A percentile compares a stretch with the other conserved stretches of the same genome.
Evolutionary conservation across 2,888 invertebrate species (phyloP).

Genomic region (Xestia ashworthii): DNA sequence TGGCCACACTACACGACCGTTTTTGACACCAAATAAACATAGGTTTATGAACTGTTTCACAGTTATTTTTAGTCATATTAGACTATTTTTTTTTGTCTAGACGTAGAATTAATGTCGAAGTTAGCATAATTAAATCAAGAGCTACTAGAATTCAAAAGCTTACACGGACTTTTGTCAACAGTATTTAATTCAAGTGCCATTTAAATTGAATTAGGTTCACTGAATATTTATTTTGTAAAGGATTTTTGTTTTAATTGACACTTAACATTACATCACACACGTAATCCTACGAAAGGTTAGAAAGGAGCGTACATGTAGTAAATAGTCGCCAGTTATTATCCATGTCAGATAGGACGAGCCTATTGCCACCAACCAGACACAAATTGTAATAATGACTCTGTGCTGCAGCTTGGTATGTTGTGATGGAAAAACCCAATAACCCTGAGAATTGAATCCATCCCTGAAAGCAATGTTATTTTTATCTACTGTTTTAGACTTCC

Average conservation of each 20-base stretch:
- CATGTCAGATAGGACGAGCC: neutral
- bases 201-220: slow-evolving; percentile 9
- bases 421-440: neutral
- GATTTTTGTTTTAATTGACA: neutral
- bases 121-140: slow-evolving; percentile 42
- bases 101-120: slow-evolving; percentile 35
- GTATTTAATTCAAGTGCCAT: slow-evolving; percentile 14
- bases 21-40: neutral
- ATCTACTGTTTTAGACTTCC: neutral
- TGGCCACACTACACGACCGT: neutral
- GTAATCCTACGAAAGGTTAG: neutral
- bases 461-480: neutral
- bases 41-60: neutral
- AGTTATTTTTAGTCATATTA: slow-evolving; percentile 38
- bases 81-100: slow-evolving; percentile 49
- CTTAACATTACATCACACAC: neutral
- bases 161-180: slow-evolving; percentile 7
- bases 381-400: neutral
- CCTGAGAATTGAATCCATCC: neutral
- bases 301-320: neutral
- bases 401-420: neutral
- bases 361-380: neutral
- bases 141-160: slow-evolving; percentile 19
- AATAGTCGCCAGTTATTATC: neutral
- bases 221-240: slow-evolving; percentile 18